Evolutionary conservation across 35 echinoderm and acorn worm genomes (phyloP), one percentile per base, ranked within the genome.

Genomic region (Acanthaster planci): DNA sequence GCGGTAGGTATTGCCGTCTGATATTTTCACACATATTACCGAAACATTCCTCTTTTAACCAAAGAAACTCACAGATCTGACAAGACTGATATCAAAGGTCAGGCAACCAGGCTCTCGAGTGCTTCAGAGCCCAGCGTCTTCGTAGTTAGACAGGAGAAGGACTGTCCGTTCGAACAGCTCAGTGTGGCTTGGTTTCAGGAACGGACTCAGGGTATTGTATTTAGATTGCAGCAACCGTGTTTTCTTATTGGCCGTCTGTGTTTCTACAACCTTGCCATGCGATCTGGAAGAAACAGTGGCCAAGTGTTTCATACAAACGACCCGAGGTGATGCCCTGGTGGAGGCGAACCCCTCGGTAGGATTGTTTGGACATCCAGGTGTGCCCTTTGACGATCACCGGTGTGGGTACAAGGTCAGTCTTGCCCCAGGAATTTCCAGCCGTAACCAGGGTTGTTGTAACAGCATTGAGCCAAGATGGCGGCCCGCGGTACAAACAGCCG

Each of bases 251-350:
- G 26, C 23, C 30, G 64, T 72, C 64, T 26, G 9, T 72, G 64
- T 72, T 72, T 19, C n/a, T 26, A 72, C 64, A 72, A 72, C 64
- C 64, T 72, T 72, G 64, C 34, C 34, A 72, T 34, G 34, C 29
- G 64, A 72, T 72, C 26, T 34, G 0, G 64, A 72, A 10, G 64
- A 31, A 72, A 72, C 64, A 72, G 64, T 26, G 14, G 23, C 34
- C 14, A 72, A 72, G 34, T 34, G 64, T 26, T 34, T 10, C 64
- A 26, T 72, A 16, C 26, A 72, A 72, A 72, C 7, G 64, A 72
- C 64, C 64, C 64, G 8, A 21, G 64, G 23, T 34, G 64, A 34
- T 30, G 22, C 64, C 0, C 10, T 34, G 19, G 64, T 72, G 64
- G 42, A 47, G 42, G 64, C 34, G 14, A 12, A 2, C 64, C 23